Conservation (phyloP, 2,113 vertebrate genomes). For the Oenanthe melanoleuca region DNA sequence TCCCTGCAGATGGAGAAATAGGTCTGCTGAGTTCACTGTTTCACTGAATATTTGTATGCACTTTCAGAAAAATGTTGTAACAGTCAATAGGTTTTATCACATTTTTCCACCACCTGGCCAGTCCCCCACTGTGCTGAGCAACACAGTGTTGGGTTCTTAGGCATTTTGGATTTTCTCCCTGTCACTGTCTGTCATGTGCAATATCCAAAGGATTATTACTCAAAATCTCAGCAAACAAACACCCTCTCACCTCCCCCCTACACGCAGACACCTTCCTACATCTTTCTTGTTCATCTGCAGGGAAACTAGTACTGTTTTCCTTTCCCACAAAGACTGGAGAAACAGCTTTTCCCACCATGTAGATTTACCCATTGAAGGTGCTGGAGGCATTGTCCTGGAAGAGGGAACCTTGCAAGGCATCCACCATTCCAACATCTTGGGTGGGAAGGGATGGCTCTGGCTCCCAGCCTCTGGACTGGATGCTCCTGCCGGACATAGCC, state of each 20-base stretch:
- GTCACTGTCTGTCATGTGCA: background rate
- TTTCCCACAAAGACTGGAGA: background rate
- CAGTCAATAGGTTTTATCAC: background rate
- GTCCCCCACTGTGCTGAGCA: background rate
- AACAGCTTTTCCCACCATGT: background rate
- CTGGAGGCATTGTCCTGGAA: background rate
- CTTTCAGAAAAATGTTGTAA: background rate
- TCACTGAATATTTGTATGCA: background rate
- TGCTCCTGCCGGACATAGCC: background rate
- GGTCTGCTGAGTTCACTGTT: background rate
- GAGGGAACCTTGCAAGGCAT: background rate
- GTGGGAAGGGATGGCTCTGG: conserved; percentile 12
- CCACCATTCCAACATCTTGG: fast-evolving
- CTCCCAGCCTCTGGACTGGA: background rate
- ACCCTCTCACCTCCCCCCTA: background rate
- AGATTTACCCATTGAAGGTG: conserved; percentile 3
- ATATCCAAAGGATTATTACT: background rate
- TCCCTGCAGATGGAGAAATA: background rate
- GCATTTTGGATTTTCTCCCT: background rate
- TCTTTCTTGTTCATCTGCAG: fast-evolving
- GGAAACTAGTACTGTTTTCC: background rate
- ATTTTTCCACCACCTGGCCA: background rate
- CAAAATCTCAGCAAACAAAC: background rate
- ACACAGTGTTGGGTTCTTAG: fast-evolving
- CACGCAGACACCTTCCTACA: background rate